Conservation (phyloP, 2,113 vertebrate genomes). For the Laterallus jamaicensis region DNA sequence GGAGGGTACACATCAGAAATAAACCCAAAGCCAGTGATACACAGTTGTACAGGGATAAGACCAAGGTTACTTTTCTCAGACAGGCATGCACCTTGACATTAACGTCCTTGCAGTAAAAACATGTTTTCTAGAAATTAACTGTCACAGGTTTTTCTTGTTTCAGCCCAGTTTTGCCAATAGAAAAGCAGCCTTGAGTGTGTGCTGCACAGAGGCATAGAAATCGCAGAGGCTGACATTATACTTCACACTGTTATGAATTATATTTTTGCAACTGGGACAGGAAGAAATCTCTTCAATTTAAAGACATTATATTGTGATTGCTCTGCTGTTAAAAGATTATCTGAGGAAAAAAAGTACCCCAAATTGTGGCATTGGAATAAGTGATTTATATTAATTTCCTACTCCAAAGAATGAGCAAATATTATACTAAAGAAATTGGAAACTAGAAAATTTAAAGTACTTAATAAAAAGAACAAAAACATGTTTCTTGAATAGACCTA, state of each 20-base stretch:
- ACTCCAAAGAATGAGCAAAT: background rate
- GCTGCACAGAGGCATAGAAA: background rate
- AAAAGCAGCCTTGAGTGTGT: background rate
- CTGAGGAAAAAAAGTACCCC: background rate
- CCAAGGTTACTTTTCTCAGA: background rate
- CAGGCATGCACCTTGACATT: background rate
- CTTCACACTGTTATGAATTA: background rate
- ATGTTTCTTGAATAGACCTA: conserved; percentile 24
- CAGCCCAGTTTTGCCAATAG: background rate
- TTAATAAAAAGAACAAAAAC: background rate
- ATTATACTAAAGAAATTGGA: conserved; percentile 30
- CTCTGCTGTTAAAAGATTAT: conserved; percentile 20
- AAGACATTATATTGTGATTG: background rate
- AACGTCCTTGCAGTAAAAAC: background rate
- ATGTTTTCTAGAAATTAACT: background rate
- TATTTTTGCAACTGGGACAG: background rate
- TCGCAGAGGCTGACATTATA: background rate
- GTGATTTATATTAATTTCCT: conserved; percentile 40
- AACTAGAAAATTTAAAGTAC: conserved; percentile 10
- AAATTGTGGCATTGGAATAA: background rate
- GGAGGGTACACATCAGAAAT: background rate
- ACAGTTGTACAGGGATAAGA: background rate
- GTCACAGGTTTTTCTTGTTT: background rate
- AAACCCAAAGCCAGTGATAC: background rate
- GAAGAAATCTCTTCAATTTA: conserved; percentile 14